Conservation (phyloP, 2,113 vertebrate species). For the Oostethus manadensis region DNA sequence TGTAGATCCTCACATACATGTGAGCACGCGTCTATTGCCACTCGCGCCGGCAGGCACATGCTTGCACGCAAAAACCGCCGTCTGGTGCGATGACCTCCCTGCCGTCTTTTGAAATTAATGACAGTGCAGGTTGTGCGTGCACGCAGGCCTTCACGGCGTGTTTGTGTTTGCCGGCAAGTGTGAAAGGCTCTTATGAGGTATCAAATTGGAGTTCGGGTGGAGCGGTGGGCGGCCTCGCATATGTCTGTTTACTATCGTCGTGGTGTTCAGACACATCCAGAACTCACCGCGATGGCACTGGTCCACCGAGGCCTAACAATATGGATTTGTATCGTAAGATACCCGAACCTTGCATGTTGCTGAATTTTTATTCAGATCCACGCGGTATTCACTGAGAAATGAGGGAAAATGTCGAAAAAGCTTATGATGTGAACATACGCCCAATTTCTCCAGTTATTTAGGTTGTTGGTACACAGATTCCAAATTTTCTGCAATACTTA, state of each 20-base stretch:
- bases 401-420: no score
- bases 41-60: slow-evolving; percentile 24
- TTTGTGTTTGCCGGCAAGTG: slow-evolving; percentile 51
- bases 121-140: slow-evolving; percentile 52
- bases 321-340: no score
- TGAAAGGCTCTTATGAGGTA: slow-evolving; percentile 58
- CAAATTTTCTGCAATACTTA: no score
- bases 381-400: no score
- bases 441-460: no score
- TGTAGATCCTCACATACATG: slow-evolving; percentile 34
- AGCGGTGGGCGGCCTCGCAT: slow-evolving; percentile 51
- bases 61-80: slow-evolving; percentile 42
- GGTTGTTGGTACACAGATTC: no score
- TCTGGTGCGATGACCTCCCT: slow-evolving; percentile 58
- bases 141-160: slow-evolving; percentile 29
- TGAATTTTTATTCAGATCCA: no score
- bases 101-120: slow-evolving; percentile 55
- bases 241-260: slow-evolving; percentile 55
- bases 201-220: slow-evolving; percentile 55
- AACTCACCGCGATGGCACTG: no score
- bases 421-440: no score
- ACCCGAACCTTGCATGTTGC: no score
- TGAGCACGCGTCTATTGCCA: slow-evolving; percentile 23
- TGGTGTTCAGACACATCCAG: slow-evolving; percentile 1
- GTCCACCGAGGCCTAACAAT: no score